Evolutionary conservation across 2,888 invertebrate species (phyloP).

Genomic region (Psococerastis gibbosa): DNA sequence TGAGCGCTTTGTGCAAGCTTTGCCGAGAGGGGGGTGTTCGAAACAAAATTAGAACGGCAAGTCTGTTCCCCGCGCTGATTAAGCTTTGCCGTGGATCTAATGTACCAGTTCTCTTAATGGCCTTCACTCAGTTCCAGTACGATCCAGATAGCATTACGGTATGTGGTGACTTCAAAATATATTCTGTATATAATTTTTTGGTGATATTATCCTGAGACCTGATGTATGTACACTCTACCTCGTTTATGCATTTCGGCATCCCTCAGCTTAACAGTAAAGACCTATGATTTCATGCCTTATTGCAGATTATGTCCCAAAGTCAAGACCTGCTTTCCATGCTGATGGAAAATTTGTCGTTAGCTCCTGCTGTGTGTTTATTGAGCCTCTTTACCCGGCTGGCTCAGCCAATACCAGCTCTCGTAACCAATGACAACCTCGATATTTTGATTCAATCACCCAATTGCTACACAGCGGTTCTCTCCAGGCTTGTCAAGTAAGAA

Average conservation of each 20-base stretch:
- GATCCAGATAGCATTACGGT: not conserved
- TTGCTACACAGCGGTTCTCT: too few species aligned
- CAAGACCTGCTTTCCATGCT: not conserved
- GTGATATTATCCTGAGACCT: too few species aligned
- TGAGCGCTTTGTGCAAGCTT: not conserved
- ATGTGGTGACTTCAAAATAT: not conserved
- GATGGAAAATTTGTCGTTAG: not conserved
- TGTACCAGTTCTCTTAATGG: not conserved
- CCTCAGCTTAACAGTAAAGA: too few species aligned
- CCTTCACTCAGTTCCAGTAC: slow-evolving; percentile 1
- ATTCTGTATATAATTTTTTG: too few species aligned
- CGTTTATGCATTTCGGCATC: too few species aligned
- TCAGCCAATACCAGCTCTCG: not conserved
- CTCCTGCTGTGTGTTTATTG: not conserved
- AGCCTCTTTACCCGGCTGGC: not conserved
- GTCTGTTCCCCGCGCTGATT: not conserved
- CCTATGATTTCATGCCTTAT: too few species aligned
- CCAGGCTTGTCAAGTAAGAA: too few species aligned
- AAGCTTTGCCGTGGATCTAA: not conserved
- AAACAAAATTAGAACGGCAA: slow-evolving; percentile 2
- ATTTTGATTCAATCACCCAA: not conserved
- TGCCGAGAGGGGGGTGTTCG: not conserved
- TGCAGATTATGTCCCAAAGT: not conserved
- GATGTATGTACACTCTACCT: too few species aligned
- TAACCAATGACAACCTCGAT: not conserved